These are phyloP conservation scores for Zele albiditarsus DNA, from an alignment of 2,888 invertebrate genomes.

Conservation along the genomic window DNA sequence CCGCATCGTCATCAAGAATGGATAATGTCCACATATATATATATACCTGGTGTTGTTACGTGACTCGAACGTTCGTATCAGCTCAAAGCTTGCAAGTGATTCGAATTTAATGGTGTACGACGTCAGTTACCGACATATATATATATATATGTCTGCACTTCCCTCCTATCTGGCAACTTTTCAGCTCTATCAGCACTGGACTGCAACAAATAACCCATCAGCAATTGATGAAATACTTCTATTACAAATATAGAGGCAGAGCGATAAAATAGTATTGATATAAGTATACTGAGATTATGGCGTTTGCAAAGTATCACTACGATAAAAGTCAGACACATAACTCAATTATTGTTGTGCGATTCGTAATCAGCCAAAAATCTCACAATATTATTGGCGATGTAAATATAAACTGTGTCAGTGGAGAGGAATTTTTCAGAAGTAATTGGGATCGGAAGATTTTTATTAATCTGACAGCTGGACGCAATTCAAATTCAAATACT, in stretches of 20 bases:
- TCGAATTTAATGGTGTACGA: not conserved
- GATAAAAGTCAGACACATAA: too few relatives aligned
- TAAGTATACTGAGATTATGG: too few relatives aligned
- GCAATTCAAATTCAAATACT: too few relatives aligned
- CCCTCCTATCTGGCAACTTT: not conserved
- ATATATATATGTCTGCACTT: not conserved
- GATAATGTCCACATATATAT: not conserved
- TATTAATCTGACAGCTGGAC: too few relatives aligned
- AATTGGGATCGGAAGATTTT: too few relatives aligned
- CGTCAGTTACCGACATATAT: not conserved
- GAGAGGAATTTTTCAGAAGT: too few relatives aligned
- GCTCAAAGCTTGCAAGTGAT: not conserved
- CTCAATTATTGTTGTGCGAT: too few relatives aligned
- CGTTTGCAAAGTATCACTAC: too few relatives aligned
- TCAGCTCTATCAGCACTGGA: slow-evolving; percentile 5
- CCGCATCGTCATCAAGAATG: slow-evolving; percentile 7
- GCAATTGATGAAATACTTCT: not conserved
- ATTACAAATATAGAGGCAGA: not conserved
- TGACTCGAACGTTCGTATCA: not conserved
- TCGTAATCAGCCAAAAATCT: too few relatives aligned
- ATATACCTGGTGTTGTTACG: not conserved
- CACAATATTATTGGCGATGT: too few relatives aligned
- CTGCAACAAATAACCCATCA: slow-evolving; percentile 2
- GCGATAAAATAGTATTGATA: too few relatives aligned
- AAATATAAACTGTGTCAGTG: too few relatives aligned